phyloP scores from a whole-genome alignment of 2,888 invertebrate genomes.

The Ophraella communa region DNA sequence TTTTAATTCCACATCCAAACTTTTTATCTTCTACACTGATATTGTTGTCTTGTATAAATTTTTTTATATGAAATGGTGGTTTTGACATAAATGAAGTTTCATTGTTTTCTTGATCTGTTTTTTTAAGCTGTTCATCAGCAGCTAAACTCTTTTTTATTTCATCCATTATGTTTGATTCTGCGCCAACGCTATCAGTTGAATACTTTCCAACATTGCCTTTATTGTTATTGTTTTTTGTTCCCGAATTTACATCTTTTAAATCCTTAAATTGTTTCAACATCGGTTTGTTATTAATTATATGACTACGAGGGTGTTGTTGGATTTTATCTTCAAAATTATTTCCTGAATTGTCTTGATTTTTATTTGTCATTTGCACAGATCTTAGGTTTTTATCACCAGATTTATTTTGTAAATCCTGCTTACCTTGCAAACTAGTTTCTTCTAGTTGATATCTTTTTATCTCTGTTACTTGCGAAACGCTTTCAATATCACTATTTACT shows the following conservation, averaged over 20 bases:
- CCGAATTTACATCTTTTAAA: too few species aligned
- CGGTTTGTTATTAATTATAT: too few species aligned
- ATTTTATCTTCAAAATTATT: neutral
- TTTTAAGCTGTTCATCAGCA: neutral
- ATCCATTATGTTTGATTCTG: neutral
- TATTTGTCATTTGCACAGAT: neutral
- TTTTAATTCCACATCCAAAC: neutral
- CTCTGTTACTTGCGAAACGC: too few species aligned
- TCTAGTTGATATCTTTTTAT: too few species aligned
- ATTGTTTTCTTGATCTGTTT: neutral
- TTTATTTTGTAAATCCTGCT: too few species aligned
- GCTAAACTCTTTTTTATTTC: neutral
- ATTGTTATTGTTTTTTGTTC: neutral
- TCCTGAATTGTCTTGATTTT: neutral
- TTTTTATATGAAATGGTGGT: neutral
- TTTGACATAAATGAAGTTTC: too few species aligned
- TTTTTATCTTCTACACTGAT: neutral
- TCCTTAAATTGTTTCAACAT: too few species aligned
- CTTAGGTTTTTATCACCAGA: neutral
- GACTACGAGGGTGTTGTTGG: neutral
- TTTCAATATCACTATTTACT: too few species aligned
- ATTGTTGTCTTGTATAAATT: too few species aligned
- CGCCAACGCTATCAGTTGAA: neutral
- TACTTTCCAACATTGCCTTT: neutral
- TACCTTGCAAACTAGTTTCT: too few species aligned